Evolutionary conservation across 2,113 vertebrate genomes (phyloP).

Genomic region (Panthera tigris): DNA sequence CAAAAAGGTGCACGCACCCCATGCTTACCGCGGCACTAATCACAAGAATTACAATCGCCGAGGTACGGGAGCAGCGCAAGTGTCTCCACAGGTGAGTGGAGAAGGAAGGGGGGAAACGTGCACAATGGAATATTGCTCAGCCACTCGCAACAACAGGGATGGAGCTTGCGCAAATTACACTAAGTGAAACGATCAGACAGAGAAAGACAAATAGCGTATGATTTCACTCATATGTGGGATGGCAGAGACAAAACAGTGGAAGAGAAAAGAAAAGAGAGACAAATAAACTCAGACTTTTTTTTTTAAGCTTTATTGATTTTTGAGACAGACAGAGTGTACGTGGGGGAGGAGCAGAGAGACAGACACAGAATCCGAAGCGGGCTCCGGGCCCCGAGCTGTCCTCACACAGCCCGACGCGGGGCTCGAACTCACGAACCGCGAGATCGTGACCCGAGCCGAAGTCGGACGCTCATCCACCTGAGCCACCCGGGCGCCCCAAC

Average conservation of each 20-base stretch:
- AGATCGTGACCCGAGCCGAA: no score
- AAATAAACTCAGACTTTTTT: neutral
- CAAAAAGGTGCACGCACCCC: neutral
- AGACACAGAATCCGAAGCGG: no score
- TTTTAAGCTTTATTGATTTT: no score
- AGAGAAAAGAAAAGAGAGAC: neutral
- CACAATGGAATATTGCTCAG: neutral
- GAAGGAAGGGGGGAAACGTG: neutral
- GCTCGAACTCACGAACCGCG: no score
- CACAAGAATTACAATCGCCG: neutral
- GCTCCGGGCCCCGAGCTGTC: no score
- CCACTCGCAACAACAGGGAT: neutral
- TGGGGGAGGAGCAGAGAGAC: no score
- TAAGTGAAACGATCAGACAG: neutral
- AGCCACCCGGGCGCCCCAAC: no score
- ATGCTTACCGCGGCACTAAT: accelerated
- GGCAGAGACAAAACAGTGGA: neutral
- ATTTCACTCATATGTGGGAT: neutral
- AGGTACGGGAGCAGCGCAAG: neutral
- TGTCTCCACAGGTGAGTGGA: neutral
- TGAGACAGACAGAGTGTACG: no score
- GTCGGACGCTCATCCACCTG: no score
- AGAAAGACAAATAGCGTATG: neutral
- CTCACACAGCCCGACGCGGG: no score
- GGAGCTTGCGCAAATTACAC: neutral